A percentile compares a stretch with the other conserved stretches of the same genome.
Evolutionary conservation across 1,140 invertebrate genomes (phyloP).

Genomic region (Semibalanus balanoides): DNA sequence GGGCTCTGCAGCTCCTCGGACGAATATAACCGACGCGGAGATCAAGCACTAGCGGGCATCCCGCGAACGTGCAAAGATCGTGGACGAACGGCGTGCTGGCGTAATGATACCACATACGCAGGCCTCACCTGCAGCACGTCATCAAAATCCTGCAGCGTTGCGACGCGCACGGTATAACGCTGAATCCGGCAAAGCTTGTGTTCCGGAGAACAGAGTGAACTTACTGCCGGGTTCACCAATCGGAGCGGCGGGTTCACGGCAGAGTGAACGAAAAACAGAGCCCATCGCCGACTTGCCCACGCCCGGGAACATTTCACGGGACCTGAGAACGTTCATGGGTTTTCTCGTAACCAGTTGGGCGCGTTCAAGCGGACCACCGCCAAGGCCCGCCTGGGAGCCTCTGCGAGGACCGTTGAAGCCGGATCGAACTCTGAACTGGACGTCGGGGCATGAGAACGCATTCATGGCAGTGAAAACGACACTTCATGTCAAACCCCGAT

Average conservation of each 20-base stretch:
- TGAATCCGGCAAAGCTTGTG: slow-evolving; percentile 5
- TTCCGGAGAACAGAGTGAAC: not conserved
- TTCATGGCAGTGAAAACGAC: not conserved
- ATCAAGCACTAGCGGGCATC: slow-evolving; percentile 16
- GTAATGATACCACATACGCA: slow-evolving; percentile 10
- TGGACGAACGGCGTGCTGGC: slow-evolving; percentile 19
- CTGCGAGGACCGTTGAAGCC: not conserved
- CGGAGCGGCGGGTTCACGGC: not conserved
- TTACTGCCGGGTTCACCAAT: slow-evolving; percentile 10
- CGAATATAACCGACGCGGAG: slow-evolving; percentile 20
- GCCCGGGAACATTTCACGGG: slow-evolving; percentile 6
- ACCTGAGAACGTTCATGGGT: slow-evolving; percentile 7
- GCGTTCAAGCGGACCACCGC: not conserved
- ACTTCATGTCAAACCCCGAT: not conserved
- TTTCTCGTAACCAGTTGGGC: slow-evolving; percentile 8
- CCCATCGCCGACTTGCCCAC: slow-evolving; percentile 4
- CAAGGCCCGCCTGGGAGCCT: not conserved
- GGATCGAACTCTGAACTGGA: not conserved
- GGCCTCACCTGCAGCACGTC: slow-evolving; percentile 14
- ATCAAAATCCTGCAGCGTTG: slow-evolving; percentile 9
- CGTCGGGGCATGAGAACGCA: not conserved
- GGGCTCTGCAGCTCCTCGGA: slow-evolving; percentile 17
- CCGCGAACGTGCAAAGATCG: slow-evolving; percentile 16
- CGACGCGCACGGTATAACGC: slow-evolving; percentile 1
- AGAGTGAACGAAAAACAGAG: not conserved